Percentiles rank a stretch among this genome's conserved stretches.
Evolutionary conservation across 2,888 invertebrate species (phyloP).

Genomic region (Dasypolia templi): DNA sequence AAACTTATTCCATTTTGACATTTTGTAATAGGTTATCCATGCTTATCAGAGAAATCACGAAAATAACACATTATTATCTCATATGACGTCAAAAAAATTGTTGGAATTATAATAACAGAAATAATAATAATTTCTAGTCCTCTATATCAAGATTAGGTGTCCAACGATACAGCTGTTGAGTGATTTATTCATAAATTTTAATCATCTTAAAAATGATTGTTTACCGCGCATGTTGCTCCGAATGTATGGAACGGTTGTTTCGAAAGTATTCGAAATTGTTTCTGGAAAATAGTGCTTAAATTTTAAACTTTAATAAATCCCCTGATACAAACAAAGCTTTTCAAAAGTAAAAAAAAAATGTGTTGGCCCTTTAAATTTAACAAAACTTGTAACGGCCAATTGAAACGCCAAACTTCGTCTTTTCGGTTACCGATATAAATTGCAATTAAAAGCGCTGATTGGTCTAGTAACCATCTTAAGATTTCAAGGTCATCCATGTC

Average conservation of each 20-base stretch:
- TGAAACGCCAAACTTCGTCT: neutral
- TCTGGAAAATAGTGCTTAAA: neutral
- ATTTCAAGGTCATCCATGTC: neutral
- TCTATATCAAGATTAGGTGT: slow-evolving; percentile 1
- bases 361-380: neutral
- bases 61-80: slow-evolving; percentile 27
- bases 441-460: neutral
- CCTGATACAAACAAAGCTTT: neutral
- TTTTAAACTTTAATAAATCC: neutral
- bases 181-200: slow-evolving; percentile 25
- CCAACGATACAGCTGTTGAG: neutral
- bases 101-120: slow-evolving; percentile 2
- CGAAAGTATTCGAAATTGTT: neutral
- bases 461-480: neutral
- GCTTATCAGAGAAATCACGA: slow-evolving; percentile 36
- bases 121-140: neutral
- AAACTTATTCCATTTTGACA: slow-evolving; percentile 6
- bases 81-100: slow-evolving; percentile 28
- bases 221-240: slow-evolving; percentile 6
- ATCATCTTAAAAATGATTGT: slow-evolving; percentile 8
- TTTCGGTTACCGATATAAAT: neutral
- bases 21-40: slow-evolving; percentile 25
- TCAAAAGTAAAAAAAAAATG: neutral
- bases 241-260: neutral
- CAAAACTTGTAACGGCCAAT: neutral